Conservation (phyloP, 2,797 vertebrate genomes). For the Vireo griseus region DNA sequence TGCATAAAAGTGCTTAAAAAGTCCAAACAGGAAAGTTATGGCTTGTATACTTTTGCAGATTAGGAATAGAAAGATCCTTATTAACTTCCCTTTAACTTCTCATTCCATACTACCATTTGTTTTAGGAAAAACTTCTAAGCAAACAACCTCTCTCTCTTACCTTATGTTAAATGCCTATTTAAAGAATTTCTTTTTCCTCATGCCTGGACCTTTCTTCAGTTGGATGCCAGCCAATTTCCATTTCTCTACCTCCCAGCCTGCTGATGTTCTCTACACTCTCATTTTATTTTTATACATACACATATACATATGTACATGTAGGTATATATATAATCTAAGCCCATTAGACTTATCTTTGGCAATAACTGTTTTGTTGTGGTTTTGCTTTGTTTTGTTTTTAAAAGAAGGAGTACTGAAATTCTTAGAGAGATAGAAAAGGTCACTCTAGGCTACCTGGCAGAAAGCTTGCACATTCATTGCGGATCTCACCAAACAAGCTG, state of each 20-base stretch:
- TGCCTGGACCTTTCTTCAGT: background rate
- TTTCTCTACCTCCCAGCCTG: background rate
- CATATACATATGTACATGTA: accelerated
- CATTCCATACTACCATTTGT: background rate
- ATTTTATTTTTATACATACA: background rate
- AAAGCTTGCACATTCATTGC: background rate
- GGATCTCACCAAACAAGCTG: background rate
- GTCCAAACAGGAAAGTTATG: background rate
- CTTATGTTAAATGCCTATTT: background rate
- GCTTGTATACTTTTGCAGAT: background rate
- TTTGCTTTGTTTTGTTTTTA: background rate
- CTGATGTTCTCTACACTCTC: background rate
- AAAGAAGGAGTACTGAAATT: background rate
- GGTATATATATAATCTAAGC: background rate
- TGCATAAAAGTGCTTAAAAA: background rate
- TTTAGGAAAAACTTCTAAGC: background rate
- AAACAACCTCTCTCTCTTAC: background rate
- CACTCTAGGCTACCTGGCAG: background rate
- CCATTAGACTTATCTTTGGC: background rate
- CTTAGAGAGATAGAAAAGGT: background rate
- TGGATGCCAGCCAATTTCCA: background rate
- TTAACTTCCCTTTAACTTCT: background rate
- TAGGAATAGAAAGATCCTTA: background rate
- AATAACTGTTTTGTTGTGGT: background rate
- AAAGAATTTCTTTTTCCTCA: background rate